These are phyloP conservation scores for Sebastiscus tertius DNA, from an alignment of 2,797 vertebrate genomes.

Conservation along the genomic window DNA sequence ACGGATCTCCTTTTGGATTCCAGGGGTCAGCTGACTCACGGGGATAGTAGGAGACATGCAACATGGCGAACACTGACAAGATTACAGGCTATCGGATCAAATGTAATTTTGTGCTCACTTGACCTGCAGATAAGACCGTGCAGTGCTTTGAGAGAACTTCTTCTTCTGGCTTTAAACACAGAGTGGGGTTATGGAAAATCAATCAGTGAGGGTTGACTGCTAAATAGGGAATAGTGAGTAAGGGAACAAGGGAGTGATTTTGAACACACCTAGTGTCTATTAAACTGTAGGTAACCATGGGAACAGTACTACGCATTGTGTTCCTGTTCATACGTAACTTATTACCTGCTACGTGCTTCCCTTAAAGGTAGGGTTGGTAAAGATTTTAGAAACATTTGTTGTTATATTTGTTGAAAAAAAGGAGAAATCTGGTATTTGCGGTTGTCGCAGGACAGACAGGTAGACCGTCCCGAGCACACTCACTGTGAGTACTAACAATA, in stretches of 20 bases:
- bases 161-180: conserved; percentile 7
- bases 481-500: no score
- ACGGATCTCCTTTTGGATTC: conserved; percentile 5
- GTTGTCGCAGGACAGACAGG: no score
- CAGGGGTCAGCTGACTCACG: conserved; percentile 31
- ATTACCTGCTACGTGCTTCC: not conserved
- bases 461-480: no score
- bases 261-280: not conserved
- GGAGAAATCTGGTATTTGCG: no score
- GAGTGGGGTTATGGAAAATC: not conserved
- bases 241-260: not conserved
- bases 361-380: no score
- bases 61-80: conserved; percentile 28
- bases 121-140: conserved; percentile 4
- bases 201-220: not conserved
- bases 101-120: conserved; percentile 31
- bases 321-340: not conserved
- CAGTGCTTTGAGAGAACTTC: conserved; percentile 2
- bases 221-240: not conserved
- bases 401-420: no score
- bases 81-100: conserved; percentile 44
- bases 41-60: conserved; percentile 11
- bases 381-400: no score
- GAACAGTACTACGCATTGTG: not conserved
- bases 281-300: not conserved